Evolutionary conservation across 2,797 vertebrate species (phyloP).

Genomic region (Chloroceryle inda): DNA sequence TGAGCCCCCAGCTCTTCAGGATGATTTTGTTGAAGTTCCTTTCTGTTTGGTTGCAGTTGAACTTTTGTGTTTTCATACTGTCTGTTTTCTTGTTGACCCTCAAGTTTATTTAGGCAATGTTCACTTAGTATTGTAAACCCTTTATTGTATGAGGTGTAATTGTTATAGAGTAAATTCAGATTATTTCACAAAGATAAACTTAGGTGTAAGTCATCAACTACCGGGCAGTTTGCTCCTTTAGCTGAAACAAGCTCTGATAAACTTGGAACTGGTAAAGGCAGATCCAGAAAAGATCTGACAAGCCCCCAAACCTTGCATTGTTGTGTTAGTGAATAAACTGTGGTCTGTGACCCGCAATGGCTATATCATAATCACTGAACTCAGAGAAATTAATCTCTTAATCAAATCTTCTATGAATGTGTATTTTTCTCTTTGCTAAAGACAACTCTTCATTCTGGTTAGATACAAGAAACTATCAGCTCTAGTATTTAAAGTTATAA

Average conservation of each 20-base stretch:
- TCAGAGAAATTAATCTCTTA: background rate
- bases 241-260: background rate
- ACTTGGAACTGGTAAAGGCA: background rate
- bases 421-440: background rate
- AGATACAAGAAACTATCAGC: background rate
- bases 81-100: background rate
- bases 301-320: background rate
- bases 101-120: background rate
- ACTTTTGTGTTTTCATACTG: background rate
- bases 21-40: background rate
- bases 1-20: background rate
- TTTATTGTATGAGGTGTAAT: background rate
- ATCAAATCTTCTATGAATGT: background rate
- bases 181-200: background rate
- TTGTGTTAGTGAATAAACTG: background rate
- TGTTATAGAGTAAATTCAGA: background rate
- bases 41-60: background rate
- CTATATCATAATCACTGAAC: background rate
- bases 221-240: background rate
- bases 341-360: background rate
- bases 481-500: background rate
- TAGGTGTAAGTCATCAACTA: background rate
- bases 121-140: background rate
- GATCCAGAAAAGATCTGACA: background rate
- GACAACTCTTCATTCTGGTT: background rate